These are phyloP conservation scores for Atethmia centrago DNA, from an alignment of 2,888 invertebrate genomes.

Conservation along the genomic window DNA sequence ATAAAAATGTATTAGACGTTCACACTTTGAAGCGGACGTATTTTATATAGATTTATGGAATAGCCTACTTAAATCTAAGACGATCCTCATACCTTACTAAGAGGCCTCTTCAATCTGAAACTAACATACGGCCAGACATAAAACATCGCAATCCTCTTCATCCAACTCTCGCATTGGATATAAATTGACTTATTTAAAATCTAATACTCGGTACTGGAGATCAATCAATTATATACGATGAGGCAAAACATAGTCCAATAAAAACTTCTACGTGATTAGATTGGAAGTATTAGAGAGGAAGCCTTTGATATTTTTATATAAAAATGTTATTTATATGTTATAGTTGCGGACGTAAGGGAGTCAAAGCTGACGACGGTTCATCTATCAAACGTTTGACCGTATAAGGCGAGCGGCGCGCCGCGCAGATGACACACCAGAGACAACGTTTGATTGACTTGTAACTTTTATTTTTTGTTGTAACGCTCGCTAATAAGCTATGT, in stretches of 20 bases:
- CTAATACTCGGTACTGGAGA: constrained; percentile 52
- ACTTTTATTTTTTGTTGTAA: constrained; percentile 70
- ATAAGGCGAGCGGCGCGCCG: constrained; percentile 82
- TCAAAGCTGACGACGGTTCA: constrained; percentile 68
- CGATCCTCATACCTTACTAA: constrained; percentile 58
- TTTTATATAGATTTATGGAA: constrained; percentile 60
- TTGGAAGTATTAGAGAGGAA: constrained; percentile 54
- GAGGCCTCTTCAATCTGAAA: constrained; percentile 52
- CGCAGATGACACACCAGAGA: constrained; percentile 74
- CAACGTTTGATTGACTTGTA: constrained; percentile 85
- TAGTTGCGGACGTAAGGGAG: constrained; percentile 62
- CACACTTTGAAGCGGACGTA: constrained; percentile 49
- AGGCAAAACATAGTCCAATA: constrained; percentile 57
- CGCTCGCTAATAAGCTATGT: constrained; percentile 68
- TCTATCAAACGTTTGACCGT: constrained; percentile 77
- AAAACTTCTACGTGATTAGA: constrained; percentile 62
- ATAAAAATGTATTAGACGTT: constrained; percentile 58
- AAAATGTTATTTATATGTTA: constrained; percentile 68
- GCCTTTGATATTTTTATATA: constrained; percentile 59
- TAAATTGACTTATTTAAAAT: constrained; percentile 65
- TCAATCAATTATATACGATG: constrained; percentile 64
- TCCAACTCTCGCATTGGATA: constrained; percentile 58
- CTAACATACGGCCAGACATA: constrained; percentile 59
- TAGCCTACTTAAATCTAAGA: constrained; percentile 55
- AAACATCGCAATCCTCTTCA: constrained; percentile 53